Evolutionary conservation across 2,113 vertebrate species (phyloP).

Genomic region (Serinus canaria): DNA sequence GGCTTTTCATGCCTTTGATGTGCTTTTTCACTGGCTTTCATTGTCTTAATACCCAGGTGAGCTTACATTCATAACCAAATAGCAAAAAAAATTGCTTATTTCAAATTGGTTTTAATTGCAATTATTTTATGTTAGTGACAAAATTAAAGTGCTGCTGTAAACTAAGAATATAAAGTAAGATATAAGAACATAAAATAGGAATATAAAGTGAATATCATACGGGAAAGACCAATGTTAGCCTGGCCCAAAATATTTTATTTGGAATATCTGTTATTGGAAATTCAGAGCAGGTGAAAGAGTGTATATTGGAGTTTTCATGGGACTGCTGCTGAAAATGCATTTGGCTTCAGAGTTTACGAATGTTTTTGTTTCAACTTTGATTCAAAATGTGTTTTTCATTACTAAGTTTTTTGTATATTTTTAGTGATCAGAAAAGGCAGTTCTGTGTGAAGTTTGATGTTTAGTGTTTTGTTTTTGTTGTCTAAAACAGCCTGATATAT

Average conservation of each 20-base stretch:
- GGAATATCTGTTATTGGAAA: neutral
- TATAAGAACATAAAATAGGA: neutral
- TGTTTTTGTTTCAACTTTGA: neutral
- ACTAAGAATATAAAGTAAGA: neutral
- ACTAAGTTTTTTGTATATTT: neutral
- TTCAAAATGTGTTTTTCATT: neutral
- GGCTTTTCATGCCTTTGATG: neutral
- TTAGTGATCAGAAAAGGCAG: neutral
- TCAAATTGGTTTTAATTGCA: neutral
- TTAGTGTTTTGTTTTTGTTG: neutral
- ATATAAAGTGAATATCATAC: neutral
- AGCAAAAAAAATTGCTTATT: neutral
- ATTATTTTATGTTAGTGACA: neutral
- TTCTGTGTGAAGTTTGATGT: neutral
- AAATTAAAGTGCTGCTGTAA: neutral
- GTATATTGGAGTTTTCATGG: neutral
- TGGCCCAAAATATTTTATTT: neutral
- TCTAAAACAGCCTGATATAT: neutral
- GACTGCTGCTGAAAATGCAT: neutral
- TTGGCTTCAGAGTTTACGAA: neutral
- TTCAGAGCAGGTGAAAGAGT: neutral
- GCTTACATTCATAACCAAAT: neutral
- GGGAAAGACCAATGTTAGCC: neutral
- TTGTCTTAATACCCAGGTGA: neutral
- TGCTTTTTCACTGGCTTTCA: neutral